A percentile compares a stretch with the other conserved stretches of the same genome.
These are phyloP conservation scores for Istiophorus platypterus DNA, from an alignment of 2,113 vertebrate species.

Conservation along the genomic window DNA sequence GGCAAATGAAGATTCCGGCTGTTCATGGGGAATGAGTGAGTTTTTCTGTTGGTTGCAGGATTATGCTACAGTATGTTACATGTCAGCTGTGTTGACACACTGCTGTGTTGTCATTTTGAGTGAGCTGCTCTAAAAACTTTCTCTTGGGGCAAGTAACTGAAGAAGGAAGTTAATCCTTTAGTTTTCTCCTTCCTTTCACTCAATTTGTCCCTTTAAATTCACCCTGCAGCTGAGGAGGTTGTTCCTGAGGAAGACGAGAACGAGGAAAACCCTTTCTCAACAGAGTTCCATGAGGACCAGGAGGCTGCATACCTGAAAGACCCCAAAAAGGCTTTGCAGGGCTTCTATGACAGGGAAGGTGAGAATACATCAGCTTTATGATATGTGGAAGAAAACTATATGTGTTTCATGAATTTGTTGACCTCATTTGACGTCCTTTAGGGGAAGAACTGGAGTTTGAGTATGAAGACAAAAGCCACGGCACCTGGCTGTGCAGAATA, in stretches of 20 bases:
- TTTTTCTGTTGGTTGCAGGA: neutral
- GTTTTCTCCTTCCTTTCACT: neutral
- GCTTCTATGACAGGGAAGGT: slow-evolving; percentile 99
- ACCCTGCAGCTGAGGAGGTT: slow-evolving; percentile 88
- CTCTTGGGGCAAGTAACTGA: neutral
- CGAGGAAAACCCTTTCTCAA: slow-evolving; percentile 98
- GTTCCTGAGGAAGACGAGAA: slow-evolving; percentile 91
- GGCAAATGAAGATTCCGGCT: slow-evolving; percentile 87
- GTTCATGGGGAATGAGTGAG: slow-evolving; percentile 97
- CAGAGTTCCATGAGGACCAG: slow-evolving; percentile 95
- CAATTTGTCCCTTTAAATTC: neutral
- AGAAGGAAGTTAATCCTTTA: neutral
- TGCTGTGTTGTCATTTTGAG: neutral
- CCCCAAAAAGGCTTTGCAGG: slow-evolving; percentile 96
- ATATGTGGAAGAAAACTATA: neutral
- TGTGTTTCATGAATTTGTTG: neutral
- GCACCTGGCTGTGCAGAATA: slow-evolving; percentile 95
- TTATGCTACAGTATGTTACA: neutral
- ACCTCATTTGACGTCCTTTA: slow-evolving; percentile 54
- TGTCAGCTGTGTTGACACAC: neutral
- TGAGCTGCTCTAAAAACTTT: neutral
- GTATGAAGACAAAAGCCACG: slow-evolving; percentile 93
- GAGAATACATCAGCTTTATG: neutral
- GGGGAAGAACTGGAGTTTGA: slow-evolving; percentile 98
- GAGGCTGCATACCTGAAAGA: slow-evolving; percentile 97